Evolutionary conservation across 2,888 invertebrate species (phyloP), one percentile per base, ranked within the genome.

Genomic region (Leptopilina myrica): DNA sequence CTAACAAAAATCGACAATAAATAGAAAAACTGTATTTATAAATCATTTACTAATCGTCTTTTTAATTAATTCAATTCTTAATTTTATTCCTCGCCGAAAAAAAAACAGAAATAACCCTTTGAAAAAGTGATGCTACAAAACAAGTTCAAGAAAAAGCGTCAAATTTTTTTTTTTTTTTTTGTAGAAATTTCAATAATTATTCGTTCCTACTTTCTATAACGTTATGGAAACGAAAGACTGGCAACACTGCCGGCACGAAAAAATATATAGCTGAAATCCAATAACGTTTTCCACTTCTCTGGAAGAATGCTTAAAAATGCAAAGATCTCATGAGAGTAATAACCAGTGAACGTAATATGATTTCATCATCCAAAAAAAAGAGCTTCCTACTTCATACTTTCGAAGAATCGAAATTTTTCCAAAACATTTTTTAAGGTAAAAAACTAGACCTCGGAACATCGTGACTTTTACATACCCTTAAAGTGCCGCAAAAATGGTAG

Each of bases 211-310:
- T 62, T 62, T 62, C 62, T 14, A 15, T 9, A 11, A 56, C 9
- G 26, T 14, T 56, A 8, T 20, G 20, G 14, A 56, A 73, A 69
- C 69, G 49, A 49, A 20, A 33, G 33, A 40, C 53, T 56, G 73
- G 73, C 73, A 73, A 73, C 73, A 33, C 15, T 59, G 73, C 53
- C 26, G 33, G 26, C 69, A 12, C 20, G 46, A 26, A 53, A 49
- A 26, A 53, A 49, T 69, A 69, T 69, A 69, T 69, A 69, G 53
- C 53, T 73, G 53, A 73, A 73, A 26, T 14, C 69, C 69, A 73
- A 73, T 53, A 73, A 56, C 33, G 56, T 11, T 53, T 73, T 56
- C 56, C 8, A 40, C 53, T 73, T 56, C 49, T 5, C 67, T 6
- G 9, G 67, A 67, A 26, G 67, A 46, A 67, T n/a, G 56, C 56